Evolutionary conservation across 2,797 vertebrate genomes (phyloP).

Genomic region (Paguma larvata): DNA sequence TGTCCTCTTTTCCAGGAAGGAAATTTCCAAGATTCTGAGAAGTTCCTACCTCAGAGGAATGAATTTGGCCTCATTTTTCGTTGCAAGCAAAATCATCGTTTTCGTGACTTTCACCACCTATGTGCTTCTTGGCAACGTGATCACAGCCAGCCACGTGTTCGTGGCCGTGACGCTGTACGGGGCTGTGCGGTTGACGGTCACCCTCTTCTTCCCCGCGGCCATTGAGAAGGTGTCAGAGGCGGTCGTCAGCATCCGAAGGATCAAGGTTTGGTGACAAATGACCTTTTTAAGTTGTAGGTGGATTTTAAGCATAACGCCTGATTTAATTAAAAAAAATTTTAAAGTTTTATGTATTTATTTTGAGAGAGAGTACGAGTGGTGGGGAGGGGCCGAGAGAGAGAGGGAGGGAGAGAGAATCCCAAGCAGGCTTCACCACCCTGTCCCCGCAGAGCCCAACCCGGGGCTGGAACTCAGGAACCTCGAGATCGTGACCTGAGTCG

Average conservation of each 20-base stretch:
- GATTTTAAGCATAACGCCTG: background rate
- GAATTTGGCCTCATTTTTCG: conserved; percentile 97
- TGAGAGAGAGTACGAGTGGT: too few species aligned
- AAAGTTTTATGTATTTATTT: too few species aligned
- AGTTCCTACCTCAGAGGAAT: conserved; percentile 97
- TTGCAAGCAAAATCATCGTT: conserved; percentile 95
- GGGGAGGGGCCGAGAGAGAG: too few species aligned
- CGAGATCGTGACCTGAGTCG: too few species aligned
- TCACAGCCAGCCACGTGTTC: conserved; percentile 95
- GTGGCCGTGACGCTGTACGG: conserved; percentile 94
- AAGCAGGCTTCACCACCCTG: too few species aligned
- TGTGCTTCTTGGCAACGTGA: conserved; percentile 92
- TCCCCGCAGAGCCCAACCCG: too few species aligned
- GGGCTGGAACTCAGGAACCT: too few species aligned
- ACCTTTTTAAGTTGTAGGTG: background rate
- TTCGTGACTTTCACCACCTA: conserved; percentile 95
- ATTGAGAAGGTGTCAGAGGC: conserved; percentile 94
- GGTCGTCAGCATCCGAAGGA: conserved; percentile 94
- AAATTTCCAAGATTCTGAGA: conserved; percentile 95
- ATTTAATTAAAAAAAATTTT: background rate
- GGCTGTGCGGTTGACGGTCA: conserved; percentile 94
- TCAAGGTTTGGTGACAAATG: conserved; percentile 91
- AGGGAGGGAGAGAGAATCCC: too few species aligned
- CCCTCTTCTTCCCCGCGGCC: conserved; percentile 96
- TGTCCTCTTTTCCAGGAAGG: conserved; percentile 90